Evolutionary conservation across 1,140 invertebrate genomes (phyloP), one percentile per base, ranked within the genome.

Genomic region (Danaus melanippus): DNA sequence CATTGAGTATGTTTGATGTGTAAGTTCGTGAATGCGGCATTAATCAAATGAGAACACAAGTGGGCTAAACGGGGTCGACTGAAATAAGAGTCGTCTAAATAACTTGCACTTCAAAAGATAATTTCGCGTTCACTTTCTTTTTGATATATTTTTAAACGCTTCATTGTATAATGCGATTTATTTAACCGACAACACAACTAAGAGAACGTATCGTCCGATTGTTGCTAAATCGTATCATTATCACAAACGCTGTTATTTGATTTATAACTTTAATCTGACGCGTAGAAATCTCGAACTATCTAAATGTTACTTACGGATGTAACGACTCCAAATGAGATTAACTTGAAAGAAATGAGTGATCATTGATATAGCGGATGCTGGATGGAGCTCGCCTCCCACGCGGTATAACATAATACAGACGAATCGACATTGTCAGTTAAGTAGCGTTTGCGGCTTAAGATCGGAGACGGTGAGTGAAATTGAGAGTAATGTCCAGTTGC

Each of bases 11-110:
- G 21, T 32, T 32, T 32, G 21, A 8, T 32, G 6, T 32, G 7
- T 32, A 32, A 32, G 21, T 32, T 51, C 43, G 50, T 44, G 39
- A 42, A 50, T 45, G 43, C 48, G 52, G 53, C 44, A 55, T 60
- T 60, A 60, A 60, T 60, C 52, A 60, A 55, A 60, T 55, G 58
- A 55, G 58, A 43, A 42, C 48, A 50, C 48, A 55, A 55, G 58
- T 55, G 41, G 58, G 58, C 50, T 55, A 32, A 32, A 60, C 58
- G 43, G 32, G 53, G 44, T 56, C 58, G 53, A 53, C 21, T 32
- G 21, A 60, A 60, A 49, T 55, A 57, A 51, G 55, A 57, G 55
- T 48, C 58, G 44, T 60, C 58, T 60, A 60, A 60, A 60, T 44
- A 60, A 60, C 58, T 56, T 60, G 58, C 53, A 60, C 58, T 56